These are phyloP conservation scores for Ypsolopha sequella DNA, from an alignment of 2,888 invertebrate genomes.

Conservation along the genomic window DNA sequence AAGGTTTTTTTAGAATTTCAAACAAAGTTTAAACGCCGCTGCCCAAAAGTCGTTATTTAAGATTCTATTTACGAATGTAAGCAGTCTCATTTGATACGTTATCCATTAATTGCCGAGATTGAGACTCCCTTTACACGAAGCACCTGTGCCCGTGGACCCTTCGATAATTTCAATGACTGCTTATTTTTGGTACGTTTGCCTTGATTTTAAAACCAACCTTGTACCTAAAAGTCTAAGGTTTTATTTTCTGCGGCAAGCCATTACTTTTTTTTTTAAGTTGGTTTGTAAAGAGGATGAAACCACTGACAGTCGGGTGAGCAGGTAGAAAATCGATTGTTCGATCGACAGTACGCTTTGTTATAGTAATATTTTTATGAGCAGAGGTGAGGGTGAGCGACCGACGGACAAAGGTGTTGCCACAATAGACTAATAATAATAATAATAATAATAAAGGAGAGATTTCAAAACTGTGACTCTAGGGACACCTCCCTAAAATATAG, in stretches of 20 bases:
- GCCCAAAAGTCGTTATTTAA: too few relatives aligned
- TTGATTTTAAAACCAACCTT: conserved; percentile 10
- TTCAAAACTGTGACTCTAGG: too few relatives aligned
- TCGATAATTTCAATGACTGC: conserved; percentile 54
- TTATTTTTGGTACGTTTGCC: conserved; percentile 28
- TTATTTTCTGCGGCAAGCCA: conserved; percentile 3
- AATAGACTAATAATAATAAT: background rate
- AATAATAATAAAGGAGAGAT: background rate
- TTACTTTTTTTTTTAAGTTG: conserved; percentile 26
- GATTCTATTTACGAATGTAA: background rate
- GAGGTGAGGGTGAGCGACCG: background rate
- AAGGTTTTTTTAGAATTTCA: too few relatives aligned
- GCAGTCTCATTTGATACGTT: conserved; percentile 37
- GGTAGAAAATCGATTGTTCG: conserved; percentile 61
- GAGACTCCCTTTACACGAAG: conserved; percentile 28
- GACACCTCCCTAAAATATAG: too few relatives aligned
- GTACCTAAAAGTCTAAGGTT: rapidly evolving
- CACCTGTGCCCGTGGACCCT: conserved; percentile 51
- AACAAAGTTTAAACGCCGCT: too few relatives aligned
- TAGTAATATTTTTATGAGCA: conserved; percentile 1
- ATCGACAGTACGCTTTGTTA: conserved; percentile 25
- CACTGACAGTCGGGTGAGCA: conserved; percentile 43
- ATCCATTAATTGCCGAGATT: conserved; percentile 56
- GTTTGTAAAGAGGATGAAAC: conserved; percentile 43
- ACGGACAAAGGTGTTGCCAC: background rate